phyloP scores from a whole-genome alignment of 2,888 invertebrate species.

The Aricia artaxerxes region DNA sequence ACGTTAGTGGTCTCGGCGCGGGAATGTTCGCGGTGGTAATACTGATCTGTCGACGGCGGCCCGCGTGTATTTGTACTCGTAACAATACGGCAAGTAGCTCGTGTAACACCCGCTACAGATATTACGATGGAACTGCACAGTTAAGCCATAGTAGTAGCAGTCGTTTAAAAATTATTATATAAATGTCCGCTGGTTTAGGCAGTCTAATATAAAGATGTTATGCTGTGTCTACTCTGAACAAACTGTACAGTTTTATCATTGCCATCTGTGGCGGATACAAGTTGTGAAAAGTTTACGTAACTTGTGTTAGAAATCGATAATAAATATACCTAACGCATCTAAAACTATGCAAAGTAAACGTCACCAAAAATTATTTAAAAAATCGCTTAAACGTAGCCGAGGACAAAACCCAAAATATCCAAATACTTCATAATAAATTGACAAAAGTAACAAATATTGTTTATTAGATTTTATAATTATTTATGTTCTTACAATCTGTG shows the following conservation, averaged over 20 bases:
- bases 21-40: constrained; percentile 34
- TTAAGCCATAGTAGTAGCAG: background rate
- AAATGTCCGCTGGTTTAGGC: background rate
- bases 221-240: background rate
- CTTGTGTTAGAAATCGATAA: background rate
- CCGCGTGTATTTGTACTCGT: background rate
- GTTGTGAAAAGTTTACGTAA: background rate
- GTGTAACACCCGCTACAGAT: background rate
- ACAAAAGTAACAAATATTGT: background rate
- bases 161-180: background rate
- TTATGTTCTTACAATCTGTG: background rate
- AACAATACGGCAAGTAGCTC: background rate
- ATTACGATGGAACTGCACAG: background rate
- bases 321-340: constrained; percentile 1
- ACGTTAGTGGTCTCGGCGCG: constrained; percentile 25
- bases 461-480: background rate
- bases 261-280: background rate
- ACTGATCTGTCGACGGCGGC: background rate
- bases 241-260: background rate
- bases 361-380: background rate
- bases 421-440: constrained; percentile 8
- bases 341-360: constrained; percentile 2
- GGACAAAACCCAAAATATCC: background rate
- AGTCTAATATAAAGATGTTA: background rate
- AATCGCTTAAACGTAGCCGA: background rate